phyloP scores from a whole-genome alignment of 37 sponge, comb jelly and placozoan genomes.

The Amphimedon queenslandica region DNA sequence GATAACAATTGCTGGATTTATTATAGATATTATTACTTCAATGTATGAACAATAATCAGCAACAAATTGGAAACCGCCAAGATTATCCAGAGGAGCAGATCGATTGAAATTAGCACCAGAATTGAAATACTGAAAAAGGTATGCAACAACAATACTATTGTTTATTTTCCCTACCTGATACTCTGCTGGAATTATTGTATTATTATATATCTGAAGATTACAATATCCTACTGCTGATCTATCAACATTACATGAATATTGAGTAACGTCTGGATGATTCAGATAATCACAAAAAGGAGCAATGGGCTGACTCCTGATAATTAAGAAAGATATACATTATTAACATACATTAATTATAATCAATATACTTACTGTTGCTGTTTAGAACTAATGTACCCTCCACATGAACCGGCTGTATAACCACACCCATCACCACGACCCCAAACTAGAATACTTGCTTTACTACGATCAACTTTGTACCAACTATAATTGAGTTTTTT shows the following conservation, averaged over 20 bases:
- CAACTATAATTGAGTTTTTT: no score
- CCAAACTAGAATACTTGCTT: no score
- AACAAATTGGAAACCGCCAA: background rate
- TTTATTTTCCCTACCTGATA: slow-evolving; percentile 1
- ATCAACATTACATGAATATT: slow-evolving; percentile 1
- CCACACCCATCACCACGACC: no score
- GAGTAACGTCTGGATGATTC: no score
- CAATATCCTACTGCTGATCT: background rate
- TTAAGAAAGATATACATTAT: no score
- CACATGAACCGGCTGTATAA: no score
- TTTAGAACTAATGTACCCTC: no score
- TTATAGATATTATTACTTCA: background rate
- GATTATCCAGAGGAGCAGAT: background rate
- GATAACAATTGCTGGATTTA: background rate
- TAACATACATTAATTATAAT: no score
- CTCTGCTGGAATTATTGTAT: background rate
- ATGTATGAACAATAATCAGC: background rate
- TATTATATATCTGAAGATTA: background rate
- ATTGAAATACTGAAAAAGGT: slow-evolving; percentile 11
- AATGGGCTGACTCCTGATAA: no score
- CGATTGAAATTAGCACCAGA: slow-evolving; percentile 6
- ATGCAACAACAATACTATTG: background rate
- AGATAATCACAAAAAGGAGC: no score
- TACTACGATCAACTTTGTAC: no score
- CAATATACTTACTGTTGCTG: no score